Percentiles rank a stretch among this genome's conserved stretches.
Evolutionary conservation across 1,140 invertebrate genomes (phyloP).

Genomic region (Zaprionus ornatus): DNA sequence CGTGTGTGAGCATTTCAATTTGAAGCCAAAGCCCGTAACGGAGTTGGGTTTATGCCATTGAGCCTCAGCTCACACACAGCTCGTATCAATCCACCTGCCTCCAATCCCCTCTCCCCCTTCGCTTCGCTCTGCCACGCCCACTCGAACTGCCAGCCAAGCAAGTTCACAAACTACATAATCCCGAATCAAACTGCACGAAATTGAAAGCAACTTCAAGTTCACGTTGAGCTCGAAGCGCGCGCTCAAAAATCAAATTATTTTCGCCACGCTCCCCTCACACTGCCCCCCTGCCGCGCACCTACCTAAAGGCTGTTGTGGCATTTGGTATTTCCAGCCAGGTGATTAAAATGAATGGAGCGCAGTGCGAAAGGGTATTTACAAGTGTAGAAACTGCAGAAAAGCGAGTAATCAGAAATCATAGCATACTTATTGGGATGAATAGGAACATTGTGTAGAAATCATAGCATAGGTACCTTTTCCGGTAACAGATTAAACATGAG

Average conservation of each 20-base stretch:
- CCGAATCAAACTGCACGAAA: constrained; percentile 13
- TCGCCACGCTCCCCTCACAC: background rate
- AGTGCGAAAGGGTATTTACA: background rate
- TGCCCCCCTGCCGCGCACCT: background rate
- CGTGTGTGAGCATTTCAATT: constrained; percentile 58
- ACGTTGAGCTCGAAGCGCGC: background rate
- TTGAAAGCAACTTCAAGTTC: background rate
- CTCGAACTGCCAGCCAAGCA: background rate
- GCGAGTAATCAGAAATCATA: background rate
- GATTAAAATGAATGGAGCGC: background rate
- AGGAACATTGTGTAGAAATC: too few relatives aligned
- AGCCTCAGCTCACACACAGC: constrained; percentile 8
- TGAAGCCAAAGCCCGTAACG: constrained; percentile 48
- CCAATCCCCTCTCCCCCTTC: background rate
- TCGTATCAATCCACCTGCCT: background rate
- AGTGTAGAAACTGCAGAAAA: too few relatives aligned
- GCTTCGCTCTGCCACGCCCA: background rate
- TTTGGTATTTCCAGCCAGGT: background rate
- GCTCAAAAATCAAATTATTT: constrained; percentile 62
- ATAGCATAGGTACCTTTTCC: too few relatives aligned
- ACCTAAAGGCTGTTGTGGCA: constrained; percentile 1
- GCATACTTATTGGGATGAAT: background rate
- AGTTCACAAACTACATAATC: constrained; percentile 16
- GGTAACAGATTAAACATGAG: too few relatives aligned
- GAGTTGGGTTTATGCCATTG: constrained; percentile 23